phyloP scores from a whole-genome alignment of 2,797 vertebrate genomes.

The Allobates femoralis region DNA sequence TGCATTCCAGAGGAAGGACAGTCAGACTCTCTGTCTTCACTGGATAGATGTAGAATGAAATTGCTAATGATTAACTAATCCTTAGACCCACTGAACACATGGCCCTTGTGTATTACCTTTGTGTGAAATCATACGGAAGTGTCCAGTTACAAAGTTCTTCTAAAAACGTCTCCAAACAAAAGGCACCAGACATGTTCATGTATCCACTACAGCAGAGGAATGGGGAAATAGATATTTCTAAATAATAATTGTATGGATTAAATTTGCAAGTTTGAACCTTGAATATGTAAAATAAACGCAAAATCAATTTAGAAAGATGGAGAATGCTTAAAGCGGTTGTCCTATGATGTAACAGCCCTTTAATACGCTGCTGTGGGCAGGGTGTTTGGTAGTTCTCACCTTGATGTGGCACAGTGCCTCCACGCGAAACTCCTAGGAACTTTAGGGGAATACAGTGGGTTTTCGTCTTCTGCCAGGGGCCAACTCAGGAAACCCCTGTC shows the following conservation, averaged over 20 bases:
- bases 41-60: background rate
- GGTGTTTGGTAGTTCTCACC: too few relatives aligned
- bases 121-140: constrained; percentile 3
- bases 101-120: constrained; percentile 10
- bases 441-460: too few relatives aligned
- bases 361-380: too few relatives aligned
- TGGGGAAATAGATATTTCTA: background rate
- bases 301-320: background rate
- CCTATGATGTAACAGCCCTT: too few relatives aligned
- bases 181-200: constrained; percentile 9
- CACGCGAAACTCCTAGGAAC: too few relatives aligned
- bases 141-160: constrained; percentile 2
- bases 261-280: background rate
- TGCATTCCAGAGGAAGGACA: constrained; percentile 1
- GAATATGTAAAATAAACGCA: background rate
- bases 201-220: background rate
- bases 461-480: too few relatives aligned
- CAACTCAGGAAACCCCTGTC: too few relatives aligned
- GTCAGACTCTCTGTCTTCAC: constrained; percentile 9
- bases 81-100: constrained; percentile 12
- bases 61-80: constrained; percentile 29
- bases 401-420: too few relatives aligned
- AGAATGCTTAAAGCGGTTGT: background rate
- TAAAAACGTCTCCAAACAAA: constrained; percentile 14
- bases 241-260: background rate